Conservation (phyloP, 2,888 invertebrate genomes). For the Xestia xanthographa region DNA sequence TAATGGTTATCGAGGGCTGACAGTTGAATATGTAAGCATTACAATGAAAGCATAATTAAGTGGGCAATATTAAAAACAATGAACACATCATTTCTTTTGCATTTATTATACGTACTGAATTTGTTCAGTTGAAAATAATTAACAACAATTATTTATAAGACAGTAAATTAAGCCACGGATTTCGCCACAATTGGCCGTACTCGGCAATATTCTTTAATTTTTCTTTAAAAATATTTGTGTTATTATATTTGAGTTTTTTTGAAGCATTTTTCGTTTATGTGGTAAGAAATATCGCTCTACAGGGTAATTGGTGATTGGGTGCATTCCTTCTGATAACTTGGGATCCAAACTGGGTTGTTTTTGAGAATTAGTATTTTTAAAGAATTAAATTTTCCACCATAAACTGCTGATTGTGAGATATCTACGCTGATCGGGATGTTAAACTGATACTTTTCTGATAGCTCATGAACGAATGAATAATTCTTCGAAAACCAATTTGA, state of each 20-base stretch:
- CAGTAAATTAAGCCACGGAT: not conserved
- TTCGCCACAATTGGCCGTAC: not conserved
- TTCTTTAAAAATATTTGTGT: not conserved
- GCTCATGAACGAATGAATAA: no score
- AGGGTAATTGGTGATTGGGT: no score
- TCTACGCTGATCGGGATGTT: no score
- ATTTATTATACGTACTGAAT: constrained; percentile 7
- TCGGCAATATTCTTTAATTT: not conserved
- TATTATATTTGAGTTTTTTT: not conserved
- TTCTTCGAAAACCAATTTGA: no score
- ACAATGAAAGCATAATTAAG: constrained; percentile 72
- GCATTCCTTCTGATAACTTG: no score
- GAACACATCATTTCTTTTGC: constrained; percentile 14
- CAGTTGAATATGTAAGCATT: constrained; percentile 68
- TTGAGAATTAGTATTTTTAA: no score
- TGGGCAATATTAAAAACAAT: constrained; percentile 45
- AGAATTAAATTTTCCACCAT: no score
- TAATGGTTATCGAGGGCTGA: constrained; percentile 75
- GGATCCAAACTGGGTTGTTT: no score
- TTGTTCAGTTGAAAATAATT: constrained; percentile 1
- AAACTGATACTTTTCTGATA: no score
- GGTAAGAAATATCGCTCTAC: not conserved
- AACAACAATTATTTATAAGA: constrained; percentile 1
- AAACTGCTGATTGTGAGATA: no score
- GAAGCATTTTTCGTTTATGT: not conserved